Percentiles rank a stretch among this genome's conserved stretches.
Evolutionary conservation across 2,797 vertebrate species (phyloP).

Genomic region (Pseudochromis fuscus): DNA sequence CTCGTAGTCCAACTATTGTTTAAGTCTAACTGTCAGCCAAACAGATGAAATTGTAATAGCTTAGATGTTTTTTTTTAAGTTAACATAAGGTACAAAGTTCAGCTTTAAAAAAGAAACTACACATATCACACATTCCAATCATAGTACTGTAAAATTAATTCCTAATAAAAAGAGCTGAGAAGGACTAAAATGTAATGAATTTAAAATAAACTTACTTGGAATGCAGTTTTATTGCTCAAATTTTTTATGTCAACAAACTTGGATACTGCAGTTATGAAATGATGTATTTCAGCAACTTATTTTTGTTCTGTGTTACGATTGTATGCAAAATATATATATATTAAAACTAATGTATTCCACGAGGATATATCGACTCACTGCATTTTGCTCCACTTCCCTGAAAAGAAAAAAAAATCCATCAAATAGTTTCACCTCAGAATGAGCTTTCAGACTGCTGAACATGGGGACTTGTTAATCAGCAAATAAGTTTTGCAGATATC

Average conservation of each 20-base stretch:
- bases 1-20: not conserved
- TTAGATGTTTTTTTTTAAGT: not conserved
- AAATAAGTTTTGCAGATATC: conserved; percentile 2
- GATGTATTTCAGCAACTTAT: conserved; percentile 11
- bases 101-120: conserved; percentile 20
- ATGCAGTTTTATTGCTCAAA: conserved; percentile 11
- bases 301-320: conserved; percentile 5
- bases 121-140: conserved; percentile 36
- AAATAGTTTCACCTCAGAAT: conserved; percentile 7
- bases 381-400: not conserved
- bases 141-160: conserved; percentile 7
- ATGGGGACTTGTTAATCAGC: conserved; percentile 7
- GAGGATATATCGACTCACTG: not conserved
- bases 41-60: not conserved
- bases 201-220: conserved; percentile 14
- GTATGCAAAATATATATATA: not conserved
- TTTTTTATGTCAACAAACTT: not conserved
- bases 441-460: not conserved
- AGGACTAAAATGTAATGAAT: conserved; percentile 3
- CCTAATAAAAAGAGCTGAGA: not conserved
- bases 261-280: conserved; percentile 1
- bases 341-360: not conserved
- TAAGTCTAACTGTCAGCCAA: not conserved
- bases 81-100: not conserved
- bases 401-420: not conserved